These are phyloP conservation scores for Fulmarus glacialis DNA, from an alignment of 2,113 vertebrate genomes.

Conservation along the genomic window DNA sequence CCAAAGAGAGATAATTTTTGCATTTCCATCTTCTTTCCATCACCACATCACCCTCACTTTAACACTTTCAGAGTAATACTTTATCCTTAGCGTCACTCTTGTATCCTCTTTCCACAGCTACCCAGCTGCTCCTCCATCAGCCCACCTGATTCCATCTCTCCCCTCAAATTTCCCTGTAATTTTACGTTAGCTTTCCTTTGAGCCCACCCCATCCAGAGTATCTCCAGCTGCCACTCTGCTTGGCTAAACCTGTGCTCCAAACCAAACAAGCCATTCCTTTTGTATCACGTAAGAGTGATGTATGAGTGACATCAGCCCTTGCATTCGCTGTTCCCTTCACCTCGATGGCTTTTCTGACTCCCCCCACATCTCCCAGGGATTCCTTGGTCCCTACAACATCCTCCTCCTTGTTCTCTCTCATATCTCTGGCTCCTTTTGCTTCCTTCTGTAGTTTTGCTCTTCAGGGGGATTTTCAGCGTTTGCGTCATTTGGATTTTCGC, in stretches of 20 bases:
- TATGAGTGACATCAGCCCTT: background rate
- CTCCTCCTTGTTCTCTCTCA: background rate
- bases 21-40: background rate
- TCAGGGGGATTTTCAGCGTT: constrained; percentile 57
- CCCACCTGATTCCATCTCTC: background rate
- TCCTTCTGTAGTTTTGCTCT: constrained; percentile 6
- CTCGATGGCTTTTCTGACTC: background rate
- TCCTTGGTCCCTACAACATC: background rate
- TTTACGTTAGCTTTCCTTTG: background rate
- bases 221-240: background rate
- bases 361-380: background rate
- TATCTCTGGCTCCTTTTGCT: background rate
- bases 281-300: background rate
- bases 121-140: background rate
- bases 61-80: background rate
- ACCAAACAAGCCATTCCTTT: background rate
- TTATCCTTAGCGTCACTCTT: background rate
- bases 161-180: background rate
- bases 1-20: background rate
- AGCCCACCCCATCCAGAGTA: background rate
- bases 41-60: background rate
- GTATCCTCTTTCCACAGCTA: background rate
- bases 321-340: background rate
- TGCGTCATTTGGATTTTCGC: constrained; percentile 63
- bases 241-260: background rate